A percentile compares a stretch with the other conserved stretches of the same genome.
Conservation (phyloP, 1,140 invertebrate genomes). For the Heliconius congener region DNA sequence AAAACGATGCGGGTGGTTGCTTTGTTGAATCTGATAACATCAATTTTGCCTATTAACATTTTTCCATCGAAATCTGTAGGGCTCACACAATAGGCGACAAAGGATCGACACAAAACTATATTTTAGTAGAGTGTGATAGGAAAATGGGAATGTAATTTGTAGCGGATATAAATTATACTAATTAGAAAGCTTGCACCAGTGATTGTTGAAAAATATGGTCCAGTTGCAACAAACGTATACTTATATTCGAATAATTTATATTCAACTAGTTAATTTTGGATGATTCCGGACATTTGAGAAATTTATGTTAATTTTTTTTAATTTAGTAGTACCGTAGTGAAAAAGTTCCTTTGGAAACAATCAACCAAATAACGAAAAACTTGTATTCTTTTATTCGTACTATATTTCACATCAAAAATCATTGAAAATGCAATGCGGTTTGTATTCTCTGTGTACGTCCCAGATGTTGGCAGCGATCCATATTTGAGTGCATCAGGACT, state of each 20-base stretch:
- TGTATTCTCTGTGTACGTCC: not conserved
- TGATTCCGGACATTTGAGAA: conserved; percentile 21
- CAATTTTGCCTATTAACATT: conserved; percentile 47
- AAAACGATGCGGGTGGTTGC: conserved; percentile 31
- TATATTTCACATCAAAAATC: conserved; percentile 2
- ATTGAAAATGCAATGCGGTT: not conserved
- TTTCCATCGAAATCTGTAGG: conserved; percentile 42
- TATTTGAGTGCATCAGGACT: conserved; percentile 45
- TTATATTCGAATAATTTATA: conserved; percentile 13
- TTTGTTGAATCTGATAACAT: conserved; percentile 49
- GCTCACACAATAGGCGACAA: conserved; percentile 38
- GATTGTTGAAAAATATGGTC: conserved; percentile 25
- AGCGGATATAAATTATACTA: conserved; percentile 58
- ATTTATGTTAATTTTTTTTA: not conserved
- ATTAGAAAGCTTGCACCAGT: conserved; percentile 42
- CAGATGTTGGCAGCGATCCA: conserved; percentile 47
- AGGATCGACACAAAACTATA: conserved; percentile 19
- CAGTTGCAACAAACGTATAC: conserved; percentile 24
- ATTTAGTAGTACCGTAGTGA: too few species aligned
- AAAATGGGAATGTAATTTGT: conserved; percentile 39
- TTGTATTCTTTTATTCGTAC: not conserved
- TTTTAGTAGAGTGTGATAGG: conserved; percentile 19
- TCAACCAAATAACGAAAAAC: not conserved
- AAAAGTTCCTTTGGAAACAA: too few species aligned
- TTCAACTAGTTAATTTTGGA: conserved; percentile 19